Evolutionary conservation across 1,140 invertebrate genomes (phyloP).

Genomic region (Habropoda laboriosa): DNA sequence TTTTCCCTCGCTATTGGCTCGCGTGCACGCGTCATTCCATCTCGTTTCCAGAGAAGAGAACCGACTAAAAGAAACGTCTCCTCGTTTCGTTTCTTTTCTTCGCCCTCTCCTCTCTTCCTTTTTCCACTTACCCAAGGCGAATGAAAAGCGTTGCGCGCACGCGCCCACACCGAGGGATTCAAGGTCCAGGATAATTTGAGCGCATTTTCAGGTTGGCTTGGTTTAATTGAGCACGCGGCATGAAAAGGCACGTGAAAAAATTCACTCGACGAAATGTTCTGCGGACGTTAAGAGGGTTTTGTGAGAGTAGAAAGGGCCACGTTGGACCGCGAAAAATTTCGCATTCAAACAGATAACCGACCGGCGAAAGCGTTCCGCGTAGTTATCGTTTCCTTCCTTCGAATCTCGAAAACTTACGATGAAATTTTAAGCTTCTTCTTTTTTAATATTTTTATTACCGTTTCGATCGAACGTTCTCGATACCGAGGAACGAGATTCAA

Average conservation of each 20-base stretch:
- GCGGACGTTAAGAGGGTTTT: neutral
- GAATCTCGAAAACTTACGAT: too few relatives aligned
- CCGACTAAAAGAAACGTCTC: neutral
- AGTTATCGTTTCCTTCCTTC: too few relatives aligned
- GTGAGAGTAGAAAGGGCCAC: neutral
- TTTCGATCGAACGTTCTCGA: neutral
- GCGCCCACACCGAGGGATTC: neutral
- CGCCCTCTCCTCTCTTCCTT: neutral
- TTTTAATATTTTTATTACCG: too few relatives aligned
- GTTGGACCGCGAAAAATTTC: neutral
- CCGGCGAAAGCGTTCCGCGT: too few relatives aligned
- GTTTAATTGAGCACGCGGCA: slow-evolving; percentile 16
- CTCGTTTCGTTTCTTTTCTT: neutral
- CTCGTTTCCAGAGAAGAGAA: neutral
- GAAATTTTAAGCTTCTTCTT: too few relatives aligned
- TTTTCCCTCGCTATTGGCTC: neutral
- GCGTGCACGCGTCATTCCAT: neutral
- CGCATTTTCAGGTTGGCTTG: slow-evolving; percentile 11
- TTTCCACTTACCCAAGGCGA: neutral
- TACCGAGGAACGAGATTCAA: too few relatives aligned
- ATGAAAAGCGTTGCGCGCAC: neutral
- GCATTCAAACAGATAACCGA: too few relatives aligned
- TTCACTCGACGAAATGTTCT: slow-evolving; percentile 1
- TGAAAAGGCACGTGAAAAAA: neutral
- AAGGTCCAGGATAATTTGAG: slow-evolving; percentile 30